Base-by-base conservation (phyloP, 2,113 vertebrate genomes). In the Zosterops lateralis region DNA sequence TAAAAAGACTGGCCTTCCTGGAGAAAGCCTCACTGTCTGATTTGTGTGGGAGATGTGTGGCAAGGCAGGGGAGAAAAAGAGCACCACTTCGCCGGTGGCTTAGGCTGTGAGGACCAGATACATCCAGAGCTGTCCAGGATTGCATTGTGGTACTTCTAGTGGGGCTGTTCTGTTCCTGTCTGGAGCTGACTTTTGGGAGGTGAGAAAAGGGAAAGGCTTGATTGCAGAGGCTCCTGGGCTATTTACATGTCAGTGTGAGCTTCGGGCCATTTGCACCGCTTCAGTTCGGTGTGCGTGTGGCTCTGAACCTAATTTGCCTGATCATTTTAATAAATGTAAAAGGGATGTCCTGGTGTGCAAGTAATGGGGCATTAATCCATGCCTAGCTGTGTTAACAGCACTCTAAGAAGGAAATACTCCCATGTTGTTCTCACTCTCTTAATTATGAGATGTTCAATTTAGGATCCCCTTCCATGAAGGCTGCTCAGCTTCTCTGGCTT, bases 351-450 rank as follows among this genome's bases (percentile, higher is more conserved):
- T 7, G 13, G 89, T 76, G 94, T 82, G 78, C 3, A n/a, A 71
- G 92, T 94, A 96, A 95, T 95, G 80, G 89, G 80, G 40, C 79
- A 93, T 90, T 93, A 95, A 94, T 95, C 88, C 83, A 21, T 54
- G 77, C 78, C 84, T 93, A 48, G 85, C 93, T 93, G 92, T 64
- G 91, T 66, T 86, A 94, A 96, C 67, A 93, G 93, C 83, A 67
- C 79, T 91, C 75, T 53, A 78, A 60, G 80, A 91, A 76, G 77
- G 83, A 93, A 95, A 89, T 77, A 90, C 1, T 5, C 65, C 20
- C 7, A 3, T 70, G 53, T 45, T 64, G 70, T 85, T 96, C 48
- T 84, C 14, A 3, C 75, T 92, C 38, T 61, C 32, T 58, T 89
- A 94, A 90, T 87, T 89, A 82, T 1, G 10, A 40, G 42, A 71